These are phyloP conservation scores for Lacerta bilineata DNA, from an alignment of 2,797 vertebrate species.

Conservation along the genomic window DNA sequence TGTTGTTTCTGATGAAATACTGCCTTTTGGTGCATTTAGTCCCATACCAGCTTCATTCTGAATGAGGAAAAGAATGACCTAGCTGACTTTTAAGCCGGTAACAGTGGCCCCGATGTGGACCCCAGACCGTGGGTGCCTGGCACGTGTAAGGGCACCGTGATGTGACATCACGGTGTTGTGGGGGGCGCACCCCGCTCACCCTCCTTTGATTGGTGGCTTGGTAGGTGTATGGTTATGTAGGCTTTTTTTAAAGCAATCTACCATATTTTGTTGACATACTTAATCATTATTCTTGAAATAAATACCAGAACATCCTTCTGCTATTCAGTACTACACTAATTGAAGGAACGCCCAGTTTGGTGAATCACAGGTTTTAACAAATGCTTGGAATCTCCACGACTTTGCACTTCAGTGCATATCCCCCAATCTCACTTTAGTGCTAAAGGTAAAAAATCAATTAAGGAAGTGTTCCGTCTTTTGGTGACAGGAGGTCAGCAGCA, in stretches of 20 bases:
- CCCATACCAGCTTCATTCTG: too few relatives aligned
- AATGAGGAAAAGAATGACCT: neutral
- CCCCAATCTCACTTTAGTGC: neutral
- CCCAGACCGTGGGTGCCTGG: too few relatives aligned
- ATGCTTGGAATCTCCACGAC: neutral
- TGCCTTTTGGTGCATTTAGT: too few relatives aligned
- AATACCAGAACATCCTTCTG: neutral
- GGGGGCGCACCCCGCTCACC: too few relatives aligned
- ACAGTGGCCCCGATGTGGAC: too few relatives aligned
- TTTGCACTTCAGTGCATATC: neutral
- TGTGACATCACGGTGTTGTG: too few relatives aligned
- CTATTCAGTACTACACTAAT: neutral
- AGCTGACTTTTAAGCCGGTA: neutral
- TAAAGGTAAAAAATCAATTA: neutral
- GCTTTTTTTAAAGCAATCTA: conserved; percentile 30
- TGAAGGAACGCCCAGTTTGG: neutral
- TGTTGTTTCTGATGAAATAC: too few relatives aligned
- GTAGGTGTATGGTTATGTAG: conserved; percentile 29
- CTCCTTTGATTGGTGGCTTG: conserved; percentile 10
- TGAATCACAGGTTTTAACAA: neutral
- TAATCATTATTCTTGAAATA: neutral
- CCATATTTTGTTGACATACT: neutral
- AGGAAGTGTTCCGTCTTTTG: neutral
- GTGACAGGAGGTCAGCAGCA: neutral
- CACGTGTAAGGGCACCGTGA: too few relatives aligned